Conservation (phyloP, 2,888 invertebrate species). For the Colostygia pectinataria region DNA sequence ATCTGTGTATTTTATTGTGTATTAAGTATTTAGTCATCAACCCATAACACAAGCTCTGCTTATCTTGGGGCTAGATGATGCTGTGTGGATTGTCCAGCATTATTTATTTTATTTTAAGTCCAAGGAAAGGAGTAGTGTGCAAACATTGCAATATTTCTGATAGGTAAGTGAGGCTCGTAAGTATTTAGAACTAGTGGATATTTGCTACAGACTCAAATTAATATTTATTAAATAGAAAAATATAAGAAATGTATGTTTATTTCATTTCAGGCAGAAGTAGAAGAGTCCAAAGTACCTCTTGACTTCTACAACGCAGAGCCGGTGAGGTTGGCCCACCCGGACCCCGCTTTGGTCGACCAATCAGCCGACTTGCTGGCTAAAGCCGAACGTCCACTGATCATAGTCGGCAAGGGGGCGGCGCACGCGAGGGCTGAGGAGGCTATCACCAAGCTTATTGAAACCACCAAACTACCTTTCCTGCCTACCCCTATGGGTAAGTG, state of each 20-base stretch:
- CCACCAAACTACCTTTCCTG: constrained; percentile 92
- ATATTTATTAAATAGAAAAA: no score
- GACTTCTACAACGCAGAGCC: constrained; percentile 81
- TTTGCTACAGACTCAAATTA: no score
- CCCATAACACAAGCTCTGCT: no score
- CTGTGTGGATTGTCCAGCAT: no score
- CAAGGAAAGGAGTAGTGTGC: no score
- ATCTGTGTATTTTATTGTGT: no score
- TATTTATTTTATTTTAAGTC: no score
- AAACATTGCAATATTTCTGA: no score
- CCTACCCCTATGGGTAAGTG: constrained; percentile 95
- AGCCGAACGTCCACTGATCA: constrained; percentile 93
- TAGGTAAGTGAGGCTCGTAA: no score
- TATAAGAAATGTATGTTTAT: not conserved
- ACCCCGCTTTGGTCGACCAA: constrained; percentile 85
- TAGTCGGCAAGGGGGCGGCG: constrained; percentile 95
- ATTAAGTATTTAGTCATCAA: no score
- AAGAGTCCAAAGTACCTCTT: constrained; percentile 68
- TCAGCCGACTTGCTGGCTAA: constrained; percentile 87
- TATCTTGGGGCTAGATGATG: no score
- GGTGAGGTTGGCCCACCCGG: constrained; percentile 87
- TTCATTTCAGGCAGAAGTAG: constrained; percentile 59
- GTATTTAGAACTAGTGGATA: no score
- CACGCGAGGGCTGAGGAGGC: constrained; percentile 90
- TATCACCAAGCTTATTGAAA: constrained; percentile 86